Conservation (phyloP, 2,113 vertebrate species). For the Microtus ochrogaster region DNA sequence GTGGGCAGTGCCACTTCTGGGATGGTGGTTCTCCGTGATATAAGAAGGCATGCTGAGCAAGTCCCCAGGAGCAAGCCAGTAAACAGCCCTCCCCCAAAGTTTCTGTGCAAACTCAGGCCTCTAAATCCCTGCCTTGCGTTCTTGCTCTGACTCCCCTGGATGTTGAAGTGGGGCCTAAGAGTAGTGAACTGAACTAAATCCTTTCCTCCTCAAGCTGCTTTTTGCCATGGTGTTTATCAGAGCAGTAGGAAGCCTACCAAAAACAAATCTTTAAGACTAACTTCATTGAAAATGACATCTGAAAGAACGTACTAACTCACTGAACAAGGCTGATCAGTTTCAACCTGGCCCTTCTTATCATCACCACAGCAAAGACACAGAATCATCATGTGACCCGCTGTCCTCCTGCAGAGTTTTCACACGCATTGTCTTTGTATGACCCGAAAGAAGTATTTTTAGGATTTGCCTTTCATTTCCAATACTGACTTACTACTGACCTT, state of each 20-base stretch:
- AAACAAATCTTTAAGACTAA: not conserved
- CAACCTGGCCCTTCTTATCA: not conserved
- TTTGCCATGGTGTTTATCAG: not conserved
- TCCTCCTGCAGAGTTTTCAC: not conserved
- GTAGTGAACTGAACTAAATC: not conserved
- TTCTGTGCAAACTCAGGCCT: not conserved
- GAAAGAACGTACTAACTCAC: not conserved
- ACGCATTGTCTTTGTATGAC: not conserved
- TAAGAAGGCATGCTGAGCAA: not conserved
- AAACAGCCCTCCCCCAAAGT: too few species aligned
- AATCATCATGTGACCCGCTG: not conserved
- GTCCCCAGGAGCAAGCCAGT: not conserved
- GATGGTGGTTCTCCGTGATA: not conserved
- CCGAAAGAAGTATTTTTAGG: not conserved
- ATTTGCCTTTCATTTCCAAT: not conserved
- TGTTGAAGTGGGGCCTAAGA: not conserved
- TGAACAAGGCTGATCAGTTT: not conserved
- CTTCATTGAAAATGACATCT: conserved; percentile 23
- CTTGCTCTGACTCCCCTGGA: not conserved
- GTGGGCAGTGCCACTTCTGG: not conserved
- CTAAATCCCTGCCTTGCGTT: not conserved
- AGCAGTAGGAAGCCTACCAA: not conserved
- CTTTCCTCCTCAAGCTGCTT: too few species aligned
- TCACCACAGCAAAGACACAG: not conserved
- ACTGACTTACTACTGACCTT: not conserved